Evolutionary conservation across 2,113 vertebrate genomes (phyloP).

Genomic region (Pyrgilauda ruficollis): DNA sequence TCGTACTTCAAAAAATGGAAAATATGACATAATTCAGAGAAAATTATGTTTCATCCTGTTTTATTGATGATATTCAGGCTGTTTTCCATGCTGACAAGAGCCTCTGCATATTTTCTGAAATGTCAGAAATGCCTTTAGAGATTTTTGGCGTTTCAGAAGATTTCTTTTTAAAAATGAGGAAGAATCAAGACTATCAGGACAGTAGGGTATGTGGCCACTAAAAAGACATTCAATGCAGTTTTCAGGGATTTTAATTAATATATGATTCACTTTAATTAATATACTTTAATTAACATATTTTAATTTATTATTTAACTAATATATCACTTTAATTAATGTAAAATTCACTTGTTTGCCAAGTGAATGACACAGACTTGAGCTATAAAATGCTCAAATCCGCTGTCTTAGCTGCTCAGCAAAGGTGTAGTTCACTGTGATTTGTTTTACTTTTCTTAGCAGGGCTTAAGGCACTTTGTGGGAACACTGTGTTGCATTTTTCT

Average conservation of each 20-base stretch:
- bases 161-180: background rate
- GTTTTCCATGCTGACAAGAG: background rate
- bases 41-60: background rate
- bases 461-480: background rate
- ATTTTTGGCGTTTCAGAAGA: slow-evolving; percentile 4
- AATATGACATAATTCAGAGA: background rate
- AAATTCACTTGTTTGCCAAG: background rate
- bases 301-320: background rate
- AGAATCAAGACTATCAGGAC: background rate
- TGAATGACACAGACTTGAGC: background rate
- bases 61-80: background rate
- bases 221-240: background rate
- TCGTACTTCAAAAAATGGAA: background rate
- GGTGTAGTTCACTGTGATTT: background rate
- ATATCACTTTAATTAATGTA: background rate
- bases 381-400: background rate
- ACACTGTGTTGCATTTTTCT: accelerated
- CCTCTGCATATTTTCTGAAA: background rate
- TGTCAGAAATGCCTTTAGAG: slow-evolving; percentile 18
- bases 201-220: background rate
- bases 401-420: background rate
- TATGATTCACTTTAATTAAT: background rate
- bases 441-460: background rate
- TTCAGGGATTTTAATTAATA: background rate
- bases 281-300: background rate